These are phyloP conservation scores for Polyodon spathula DNA, from an alignment of 2,113 vertebrate species.

Conservation along the genomic window DNA sequence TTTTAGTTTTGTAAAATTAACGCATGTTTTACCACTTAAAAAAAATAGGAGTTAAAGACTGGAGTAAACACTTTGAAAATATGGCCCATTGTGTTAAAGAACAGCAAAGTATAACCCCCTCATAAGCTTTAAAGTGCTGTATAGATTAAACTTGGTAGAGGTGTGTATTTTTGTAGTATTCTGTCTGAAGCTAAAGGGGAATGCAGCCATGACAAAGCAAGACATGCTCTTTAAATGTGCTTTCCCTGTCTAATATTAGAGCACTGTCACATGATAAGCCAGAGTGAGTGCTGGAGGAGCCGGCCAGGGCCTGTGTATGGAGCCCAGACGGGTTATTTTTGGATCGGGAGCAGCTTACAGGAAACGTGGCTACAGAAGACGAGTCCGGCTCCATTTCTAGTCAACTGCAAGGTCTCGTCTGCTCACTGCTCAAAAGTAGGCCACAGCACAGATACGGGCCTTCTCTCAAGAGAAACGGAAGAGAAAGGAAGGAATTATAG, in stretches of 20 bases:
- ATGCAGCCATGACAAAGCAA: neutral
- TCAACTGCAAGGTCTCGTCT: slow-evolving; percentile 19
- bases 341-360: neutral
- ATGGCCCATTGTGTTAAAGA: no score
- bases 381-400: neutral
- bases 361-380: neutral
- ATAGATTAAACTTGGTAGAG: no score
- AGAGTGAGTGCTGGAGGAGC: neutral
- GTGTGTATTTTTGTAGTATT: no score
- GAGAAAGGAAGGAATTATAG: neutral
- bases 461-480: neutral
- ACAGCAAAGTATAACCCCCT: no score
- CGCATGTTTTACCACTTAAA: no score
- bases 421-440: slow-evolving; percentile 26
- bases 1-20: no score
- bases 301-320: neutral
- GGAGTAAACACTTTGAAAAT: no score
- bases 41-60: no score
- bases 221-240: neutral
- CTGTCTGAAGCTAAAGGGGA: neutral
- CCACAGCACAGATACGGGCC: slow-evolving; percentile 12
- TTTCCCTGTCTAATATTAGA: slow-evolving; percentile 9
- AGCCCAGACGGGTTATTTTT: slow-evolving; percentile 13
- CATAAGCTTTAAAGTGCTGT: no score
- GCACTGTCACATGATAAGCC: neutral